phyloP scores from a whole-genome alignment of 2,888 invertebrate species.

The Monoplex corrugatus region DNA sequence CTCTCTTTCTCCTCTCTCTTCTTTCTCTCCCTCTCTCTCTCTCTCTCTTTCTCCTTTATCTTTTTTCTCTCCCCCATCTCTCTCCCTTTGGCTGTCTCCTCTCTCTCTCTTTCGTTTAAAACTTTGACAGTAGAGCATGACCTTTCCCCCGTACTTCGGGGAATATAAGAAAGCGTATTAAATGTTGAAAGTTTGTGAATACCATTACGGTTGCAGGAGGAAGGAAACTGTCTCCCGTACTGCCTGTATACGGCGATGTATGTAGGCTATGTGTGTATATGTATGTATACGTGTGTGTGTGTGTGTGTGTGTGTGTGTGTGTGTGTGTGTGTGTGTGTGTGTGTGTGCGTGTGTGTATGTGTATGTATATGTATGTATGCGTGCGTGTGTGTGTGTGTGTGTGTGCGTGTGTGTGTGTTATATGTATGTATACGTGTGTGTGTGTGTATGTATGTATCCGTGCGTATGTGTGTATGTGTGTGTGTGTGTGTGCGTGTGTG shows the following conservation, averaged over 20 bases:
- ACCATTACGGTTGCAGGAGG: too few relatives aligned
- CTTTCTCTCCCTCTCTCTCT: too few relatives aligned
- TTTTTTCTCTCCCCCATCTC: background rate
- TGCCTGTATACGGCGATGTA: background rate
- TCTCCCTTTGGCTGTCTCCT: background rate
- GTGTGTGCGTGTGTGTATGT: constrained; percentile 19
- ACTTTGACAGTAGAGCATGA: too few relatives aligned
- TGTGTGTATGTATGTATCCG: background rate
- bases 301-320: constrained; percentile 28
- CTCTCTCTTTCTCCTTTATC: background rate
- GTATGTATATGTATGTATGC: background rate
- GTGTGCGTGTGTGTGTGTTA: constrained; percentile 33
- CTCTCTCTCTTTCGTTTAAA: too few relatives aligned
- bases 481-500: too few relatives aligned
- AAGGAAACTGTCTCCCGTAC: background rate
- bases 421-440: background rate
- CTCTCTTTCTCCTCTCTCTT: background rate
- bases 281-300: constrained; percentile 15
- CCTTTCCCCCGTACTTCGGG: too few relatives aligned
- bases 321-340: constrained; percentile 24
- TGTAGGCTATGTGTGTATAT: constrained; percentile 7
- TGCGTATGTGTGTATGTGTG: too few relatives aligned
- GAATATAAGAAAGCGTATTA: too few relatives aligned
- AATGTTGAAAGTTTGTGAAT: too few relatives aligned
- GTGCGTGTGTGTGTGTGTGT: background rate